phyloP scores from a whole-genome alignment of 1,140 invertebrate species.

The Drosophila miranda region DNA sequence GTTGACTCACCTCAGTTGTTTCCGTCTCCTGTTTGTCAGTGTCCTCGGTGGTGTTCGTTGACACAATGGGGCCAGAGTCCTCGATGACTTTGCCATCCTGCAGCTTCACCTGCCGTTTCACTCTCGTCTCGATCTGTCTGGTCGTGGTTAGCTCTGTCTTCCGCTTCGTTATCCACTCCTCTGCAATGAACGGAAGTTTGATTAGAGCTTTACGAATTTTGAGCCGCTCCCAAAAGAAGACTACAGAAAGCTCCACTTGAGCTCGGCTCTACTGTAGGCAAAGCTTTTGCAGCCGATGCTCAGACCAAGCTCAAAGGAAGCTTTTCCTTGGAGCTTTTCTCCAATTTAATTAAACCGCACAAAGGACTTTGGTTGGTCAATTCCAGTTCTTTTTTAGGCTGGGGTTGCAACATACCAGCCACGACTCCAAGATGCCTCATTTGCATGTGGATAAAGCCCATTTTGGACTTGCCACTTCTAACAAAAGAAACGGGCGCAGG shows the following conservation, averaged over 20 bases:
- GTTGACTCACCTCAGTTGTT: slow-evolving; percentile 88
- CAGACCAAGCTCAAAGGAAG: slow-evolving; percentile 25
- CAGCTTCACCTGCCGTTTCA: slow-evolving; percentile 93
- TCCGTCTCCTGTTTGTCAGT: slow-evolving; percentile 93
- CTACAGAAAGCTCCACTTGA: slow-evolving; percentile 12
- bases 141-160: slow-evolving; percentile 94
- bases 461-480: slow-evolving; percentile 52
- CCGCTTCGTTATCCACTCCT: slow-evolving; percentile 95
- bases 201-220: slow-evolving; percentile 23
- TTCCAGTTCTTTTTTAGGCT: slow-evolving; percentile 24
- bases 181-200: slow-evolving; percentile 83
- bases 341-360: slow-evolving; percentile 8
- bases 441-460: slow-evolving; percentile 55
- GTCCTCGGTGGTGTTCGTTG: slow-evolving; percentile 93
- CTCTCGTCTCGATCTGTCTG: slow-evolving; percentile 93
- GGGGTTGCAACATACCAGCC: slow-evolving; percentile 16
- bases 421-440: slow-evolving; percentile 37
- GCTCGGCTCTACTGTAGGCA: not conserved
- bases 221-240: slow-evolving; percentile 30
- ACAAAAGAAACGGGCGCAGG: slow-evolving; percentile 32
- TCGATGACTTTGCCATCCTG: slow-evolving; percentile 95
- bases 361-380: slow-evolving; percentile 31
- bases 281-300: slow-evolving; percentile 15
- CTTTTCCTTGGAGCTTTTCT: slow-evolving; percentile 27
- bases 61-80: slow-evolving; percentile 94